phyloP scores from a whole-genome alignment of 2,888 invertebrate species.

The Gasteruption jaculator region DNA sequence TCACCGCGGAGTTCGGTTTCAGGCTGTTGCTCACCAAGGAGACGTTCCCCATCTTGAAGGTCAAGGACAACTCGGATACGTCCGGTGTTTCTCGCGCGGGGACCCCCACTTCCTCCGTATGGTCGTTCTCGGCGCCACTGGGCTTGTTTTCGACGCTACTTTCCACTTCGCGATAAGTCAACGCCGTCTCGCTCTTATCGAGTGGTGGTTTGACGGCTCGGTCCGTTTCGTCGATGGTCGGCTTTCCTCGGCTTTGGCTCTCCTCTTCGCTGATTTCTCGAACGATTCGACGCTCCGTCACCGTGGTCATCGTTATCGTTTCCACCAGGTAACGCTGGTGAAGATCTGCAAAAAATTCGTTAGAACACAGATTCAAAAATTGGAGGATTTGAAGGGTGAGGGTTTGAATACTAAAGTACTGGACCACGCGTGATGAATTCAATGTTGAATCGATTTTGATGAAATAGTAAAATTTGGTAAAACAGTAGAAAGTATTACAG shows the following conservation, averaged over 20 bases:
- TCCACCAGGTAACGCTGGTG: constrained; percentile 61
- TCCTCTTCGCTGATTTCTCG: constrained; percentile 53
- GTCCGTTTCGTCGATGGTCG: constrained; percentile 28
- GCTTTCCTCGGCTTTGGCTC: no score
- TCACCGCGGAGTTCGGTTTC: constrained; percentile 75
- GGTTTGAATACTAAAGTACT: no score
- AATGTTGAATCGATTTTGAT: no score
- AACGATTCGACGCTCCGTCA: constrained; percentile 62
- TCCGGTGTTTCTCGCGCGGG: no score
- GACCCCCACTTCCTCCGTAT: no score
- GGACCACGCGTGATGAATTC: no score
- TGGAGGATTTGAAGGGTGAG: no score
- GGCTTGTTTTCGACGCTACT: not conserved
- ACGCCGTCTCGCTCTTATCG: constrained; percentile 13
- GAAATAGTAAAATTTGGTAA: no score
- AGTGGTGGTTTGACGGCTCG: no score
- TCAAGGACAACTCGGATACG: constrained; percentile 55
- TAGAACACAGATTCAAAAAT: no score
- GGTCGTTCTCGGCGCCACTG: constrained; percentile 14
- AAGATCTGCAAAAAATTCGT: constrained; percentile 35
- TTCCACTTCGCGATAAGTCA: constrained; percentile 1
- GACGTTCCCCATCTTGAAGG: constrained; percentile 58
- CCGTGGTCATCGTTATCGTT: constrained; percentile 66
- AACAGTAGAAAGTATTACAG: no score
- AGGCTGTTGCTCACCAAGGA: constrained; percentile 57